These are phyloP conservation scores for Drosophila anceps DNA, from an alignment of 2,888 invertebrate species.

Conservation along the genomic window DNA sequence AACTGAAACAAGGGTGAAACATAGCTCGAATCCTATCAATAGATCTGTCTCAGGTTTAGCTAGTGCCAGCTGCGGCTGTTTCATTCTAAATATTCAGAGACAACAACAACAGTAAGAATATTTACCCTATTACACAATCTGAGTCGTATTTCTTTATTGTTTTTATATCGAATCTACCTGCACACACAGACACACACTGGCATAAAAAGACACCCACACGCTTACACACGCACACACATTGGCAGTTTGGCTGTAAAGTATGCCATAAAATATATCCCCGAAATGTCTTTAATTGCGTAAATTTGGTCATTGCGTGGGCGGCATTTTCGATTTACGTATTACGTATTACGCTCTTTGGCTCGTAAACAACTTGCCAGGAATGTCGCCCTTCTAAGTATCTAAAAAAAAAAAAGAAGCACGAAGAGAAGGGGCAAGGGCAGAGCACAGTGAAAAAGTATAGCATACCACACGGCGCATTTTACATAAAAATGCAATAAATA, in stretches of 20 bases:
- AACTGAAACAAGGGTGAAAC: neutral
- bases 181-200: neutral
- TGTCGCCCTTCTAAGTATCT: constrained; percentile 47
- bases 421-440: neutral
- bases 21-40: neutral
- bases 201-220: neutral
- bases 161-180: constrained; percentile 40
- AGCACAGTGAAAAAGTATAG: constrained; percentile 35
- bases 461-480: constrained; percentile 72
- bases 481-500: constrained; percentile 83
- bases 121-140: constrained; percentile 11
- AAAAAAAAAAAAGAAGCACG: neutral
- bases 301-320: constrained; percentile 64
- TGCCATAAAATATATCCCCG: constrained; percentile 56
- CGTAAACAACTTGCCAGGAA: constrained; percentile 75
- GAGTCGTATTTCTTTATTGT: constrained; percentile 20
- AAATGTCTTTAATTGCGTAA: constrained; percentile 65
- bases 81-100: neutral
- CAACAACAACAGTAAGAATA: neutral
- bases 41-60: neutral
- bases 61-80: neutral
- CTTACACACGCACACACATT: neutral
- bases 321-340: constrained; percentile 63
- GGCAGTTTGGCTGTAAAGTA: constrained; percentile 39
- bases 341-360: constrained; percentile 54